A percentile compares a stretch with the other conserved stretches of the same genome.
Evolutionary conservation across 2,113 vertebrate genomes (phyloP).

Genomic region (Clarias magur): DNA sequence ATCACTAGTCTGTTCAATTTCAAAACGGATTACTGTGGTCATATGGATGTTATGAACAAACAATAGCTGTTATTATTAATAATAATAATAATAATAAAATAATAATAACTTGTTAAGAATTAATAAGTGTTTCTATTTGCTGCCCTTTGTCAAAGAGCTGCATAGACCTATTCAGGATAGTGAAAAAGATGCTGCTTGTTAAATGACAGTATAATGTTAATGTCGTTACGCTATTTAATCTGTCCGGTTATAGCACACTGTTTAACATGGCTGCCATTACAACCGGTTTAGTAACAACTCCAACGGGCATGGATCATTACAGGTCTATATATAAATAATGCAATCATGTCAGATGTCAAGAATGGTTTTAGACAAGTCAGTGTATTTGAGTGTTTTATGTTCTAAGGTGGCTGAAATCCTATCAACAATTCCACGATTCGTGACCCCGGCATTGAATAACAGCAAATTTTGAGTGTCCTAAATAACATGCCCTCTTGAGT

Average conservation of each 20-base stretch:
- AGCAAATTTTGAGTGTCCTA: not conserved
- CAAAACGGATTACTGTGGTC: slow-evolving; percentile 20
- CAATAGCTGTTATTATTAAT: not conserved
- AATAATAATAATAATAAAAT: too few species aligned
- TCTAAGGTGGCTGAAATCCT: slow-evolving; percentile 31
- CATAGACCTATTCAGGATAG: slow-evolving; percentile 7
- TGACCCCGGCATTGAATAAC: not conserved
- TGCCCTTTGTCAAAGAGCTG: not conserved
- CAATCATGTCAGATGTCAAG: slow-evolving; percentile 30
- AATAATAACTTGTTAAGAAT: slow-evolving; percentile 20
- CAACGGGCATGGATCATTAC: not conserved
- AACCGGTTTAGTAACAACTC: not conserved
- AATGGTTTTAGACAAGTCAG: slow-evolving; percentile 27
- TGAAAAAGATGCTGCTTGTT: not conserved
- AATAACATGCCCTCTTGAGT: not conserved
- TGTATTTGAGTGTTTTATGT: slow-evolving; percentile 19
- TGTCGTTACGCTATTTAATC: not conserved
- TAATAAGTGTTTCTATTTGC: not conserved
- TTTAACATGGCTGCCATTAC: not conserved
- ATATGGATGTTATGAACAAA: slow-evolving; percentile 39
- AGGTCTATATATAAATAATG: slow-evolving; percentile 7
- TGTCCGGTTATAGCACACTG: not conserved
- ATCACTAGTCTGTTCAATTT: slow-evolving; percentile 47
- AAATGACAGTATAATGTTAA: slow-evolving; percentile 10
- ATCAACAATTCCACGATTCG: slow-evolving; percentile 17